Evolutionary conservation across 2,888 invertebrate genomes (phyloP).

Genomic region (Nomada fucata): DNA sequence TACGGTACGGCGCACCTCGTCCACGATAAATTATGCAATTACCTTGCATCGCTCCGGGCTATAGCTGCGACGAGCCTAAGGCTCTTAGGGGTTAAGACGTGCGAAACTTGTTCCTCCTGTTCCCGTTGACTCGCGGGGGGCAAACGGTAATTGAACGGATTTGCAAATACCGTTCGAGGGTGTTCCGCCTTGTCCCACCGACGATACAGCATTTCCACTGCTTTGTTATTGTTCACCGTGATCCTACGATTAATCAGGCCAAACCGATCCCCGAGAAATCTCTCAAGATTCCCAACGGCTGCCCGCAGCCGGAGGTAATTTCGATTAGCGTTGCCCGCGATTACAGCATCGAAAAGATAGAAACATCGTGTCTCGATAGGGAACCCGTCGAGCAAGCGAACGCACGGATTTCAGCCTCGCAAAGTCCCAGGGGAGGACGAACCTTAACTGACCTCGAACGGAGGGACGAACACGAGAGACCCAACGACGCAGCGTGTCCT

Average conservation of each 20-base stretch:
- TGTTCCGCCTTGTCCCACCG: no score
- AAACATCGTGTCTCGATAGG: conserved; percentile 10
- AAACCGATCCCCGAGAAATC: not conserved
- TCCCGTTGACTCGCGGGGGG: conserved; percentile 36
- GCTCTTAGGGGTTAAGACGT: conserved; percentile 56
- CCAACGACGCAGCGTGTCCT: conserved; percentile 55
- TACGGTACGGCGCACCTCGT: conserved; percentile 54
- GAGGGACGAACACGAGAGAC: conserved; percentile 48
- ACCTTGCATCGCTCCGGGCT: conserved; percentile 40
- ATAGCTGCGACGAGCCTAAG: conserved; percentile 58
- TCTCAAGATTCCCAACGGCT: conserved; percentile 10
- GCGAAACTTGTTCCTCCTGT: conserved; percentile 49
- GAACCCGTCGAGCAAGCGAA: conserved; percentile 53
- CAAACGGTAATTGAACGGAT: conserved; percentile 24
- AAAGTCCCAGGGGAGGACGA: conserved; percentile 37
- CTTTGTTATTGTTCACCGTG: not conserved
- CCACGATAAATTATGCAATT: conserved; percentile 69
- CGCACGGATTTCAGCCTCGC: conserved; percentile 51
- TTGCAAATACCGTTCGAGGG: conserved; percentile 8
- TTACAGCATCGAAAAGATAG: conserved; percentile 10
- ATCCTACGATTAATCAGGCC: conserved; percentile 2
- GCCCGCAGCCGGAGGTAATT: conserved; percentile 31
- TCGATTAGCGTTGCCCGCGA: conserved; percentile 33
- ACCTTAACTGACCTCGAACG: conserved; percentile 63
- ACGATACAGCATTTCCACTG: not conserved